Evolutionary conservation across 1,140 invertebrate species (phyloP), one percentile per base, ranked within the genome.

Genomic region (Habropoda laboriosa): DNA sequence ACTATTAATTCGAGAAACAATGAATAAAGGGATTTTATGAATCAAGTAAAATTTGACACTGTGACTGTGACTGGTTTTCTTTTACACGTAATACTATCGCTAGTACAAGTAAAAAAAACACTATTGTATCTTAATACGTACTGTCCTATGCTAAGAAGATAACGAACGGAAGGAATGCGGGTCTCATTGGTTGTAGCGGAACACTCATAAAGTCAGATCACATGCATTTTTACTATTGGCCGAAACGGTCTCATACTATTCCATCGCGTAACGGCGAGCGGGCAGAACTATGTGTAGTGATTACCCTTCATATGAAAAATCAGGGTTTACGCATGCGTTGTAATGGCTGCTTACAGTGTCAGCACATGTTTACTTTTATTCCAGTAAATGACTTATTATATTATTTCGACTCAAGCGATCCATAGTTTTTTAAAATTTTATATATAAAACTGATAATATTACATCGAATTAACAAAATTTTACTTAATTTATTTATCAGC

Each of bases 371-470:
- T 49, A 45, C 2, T 24, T 58, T 47, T 70, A n/a, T 6, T 27
- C 27, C 13, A n/a, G 12, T 53, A 7, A 53, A 0, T 30, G n/a
- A 24, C 3, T 32, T 30, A 60, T 32, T 47, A 49, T 40, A 58
- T 38, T 21, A 5, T 1, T 35, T 8, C 16, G 21, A 57, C 0
- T 45, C 4, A 5, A 13, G 2, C n/a, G n/a, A n/a, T n/a, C n/a
- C n/a, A 30, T 40, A 70, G n/a, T 60, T 51, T 32, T 61, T 38
- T 2, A 32, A 27, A 27, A 64, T 67, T 68, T 61, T 58, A 38
- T 24, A 38, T 4, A 47, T 8, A 38, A n/a, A 10, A 8, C 21
- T 58, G 6, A 30, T 30, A 35, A 53, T 7, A 49, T 0, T 21
- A 0, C 30, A 32, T 32, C 5, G 12, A 45, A 7, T 6, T 35